Conservation (phyloP, 1,140 invertebrate species). For the Galendromus occidentalis region DNA sequence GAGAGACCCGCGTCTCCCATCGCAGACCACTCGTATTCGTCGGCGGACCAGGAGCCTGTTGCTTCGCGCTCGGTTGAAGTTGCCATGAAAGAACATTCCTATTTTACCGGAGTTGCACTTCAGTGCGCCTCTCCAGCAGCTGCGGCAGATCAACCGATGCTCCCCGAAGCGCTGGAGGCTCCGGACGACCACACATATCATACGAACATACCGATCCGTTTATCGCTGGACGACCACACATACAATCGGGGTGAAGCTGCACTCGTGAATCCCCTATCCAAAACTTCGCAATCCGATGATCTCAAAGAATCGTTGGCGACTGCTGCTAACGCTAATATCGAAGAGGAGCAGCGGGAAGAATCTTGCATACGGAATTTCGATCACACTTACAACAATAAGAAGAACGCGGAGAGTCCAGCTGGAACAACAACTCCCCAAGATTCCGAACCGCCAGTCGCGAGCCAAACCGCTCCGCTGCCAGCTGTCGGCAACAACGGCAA, state of each 20-base stretch:
- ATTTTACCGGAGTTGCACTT: slow-evolving; percentile 1
- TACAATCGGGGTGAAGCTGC: neutral
- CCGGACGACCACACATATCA: slow-evolving; percentile 2
- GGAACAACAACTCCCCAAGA: too few species aligned
- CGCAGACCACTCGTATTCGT: slow-evolving; percentile 4
- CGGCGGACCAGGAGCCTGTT: neutral
- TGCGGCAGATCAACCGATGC: neutral
- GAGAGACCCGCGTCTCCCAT: neutral
- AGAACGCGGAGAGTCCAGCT: neutral
- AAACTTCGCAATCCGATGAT: too few species aligned
- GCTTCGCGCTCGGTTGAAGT: neutral
- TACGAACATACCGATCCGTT: neutral
- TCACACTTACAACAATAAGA: neutral
- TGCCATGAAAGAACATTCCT: slow-evolving; percentile 6
- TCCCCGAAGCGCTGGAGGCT: neutral
- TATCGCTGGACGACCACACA: slow-evolving; percentile 2
- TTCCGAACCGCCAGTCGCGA: too few species aligned
- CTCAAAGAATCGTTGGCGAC: too few species aligned
- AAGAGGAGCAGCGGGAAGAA: neutral
- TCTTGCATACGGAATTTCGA: neutral
- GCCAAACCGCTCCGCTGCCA: too few species aligned
- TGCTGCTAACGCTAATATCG: neutral
- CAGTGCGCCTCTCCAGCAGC: neutral
- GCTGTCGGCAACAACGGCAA: too few species aligned
- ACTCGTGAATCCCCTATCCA: neutral